These are phyloP conservation scores for Apomyelois bistriatella DNA, from an alignment of 2,888 invertebrate species.

Conservation along the genomic window DNA sequence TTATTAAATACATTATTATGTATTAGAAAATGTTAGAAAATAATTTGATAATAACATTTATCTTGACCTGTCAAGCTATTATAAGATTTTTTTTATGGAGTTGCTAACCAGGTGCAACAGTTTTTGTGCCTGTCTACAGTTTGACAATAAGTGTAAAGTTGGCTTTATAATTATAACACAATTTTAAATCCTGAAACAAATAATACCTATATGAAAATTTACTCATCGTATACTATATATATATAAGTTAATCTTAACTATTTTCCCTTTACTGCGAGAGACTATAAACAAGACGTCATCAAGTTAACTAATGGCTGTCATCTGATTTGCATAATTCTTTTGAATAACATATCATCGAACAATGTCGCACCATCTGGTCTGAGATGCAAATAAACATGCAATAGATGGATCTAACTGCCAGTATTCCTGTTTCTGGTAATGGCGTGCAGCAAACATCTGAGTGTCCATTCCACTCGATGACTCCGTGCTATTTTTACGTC, in stretches of 20 bases:
- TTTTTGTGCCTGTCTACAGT: no score
- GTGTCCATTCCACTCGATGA: slow-evolving; percentile 29
- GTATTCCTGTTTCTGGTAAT: not conserved
- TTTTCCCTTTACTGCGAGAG: not conserved
- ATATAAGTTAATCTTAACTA: not conserved
- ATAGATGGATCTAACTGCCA: not conserved
- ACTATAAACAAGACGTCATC: not conserved
- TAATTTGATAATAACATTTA: no score
- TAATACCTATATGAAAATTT: no score
- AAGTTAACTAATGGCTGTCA: not conserved
- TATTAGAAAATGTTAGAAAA: no score
- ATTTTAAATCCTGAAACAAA: no score
- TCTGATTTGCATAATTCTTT: slow-evolving; percentile 3
- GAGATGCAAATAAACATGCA: not conserved
- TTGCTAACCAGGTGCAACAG: no score
- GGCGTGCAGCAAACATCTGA: not conserved
- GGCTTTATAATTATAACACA: no score
- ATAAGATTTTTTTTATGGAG: no score
- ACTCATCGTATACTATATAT: not conserved
- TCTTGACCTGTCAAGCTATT: no score
- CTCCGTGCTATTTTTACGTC: slow-evolving; percentile 59
- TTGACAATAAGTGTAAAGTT: no score
- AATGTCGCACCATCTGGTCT: slow-evolving; percentile 6
- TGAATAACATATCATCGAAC: not conserved
- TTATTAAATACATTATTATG: no score